Base-by-base conservation (phyloP, 2,888 invertebrate genomes). In the Meiosimyza platycephala region DNA sequence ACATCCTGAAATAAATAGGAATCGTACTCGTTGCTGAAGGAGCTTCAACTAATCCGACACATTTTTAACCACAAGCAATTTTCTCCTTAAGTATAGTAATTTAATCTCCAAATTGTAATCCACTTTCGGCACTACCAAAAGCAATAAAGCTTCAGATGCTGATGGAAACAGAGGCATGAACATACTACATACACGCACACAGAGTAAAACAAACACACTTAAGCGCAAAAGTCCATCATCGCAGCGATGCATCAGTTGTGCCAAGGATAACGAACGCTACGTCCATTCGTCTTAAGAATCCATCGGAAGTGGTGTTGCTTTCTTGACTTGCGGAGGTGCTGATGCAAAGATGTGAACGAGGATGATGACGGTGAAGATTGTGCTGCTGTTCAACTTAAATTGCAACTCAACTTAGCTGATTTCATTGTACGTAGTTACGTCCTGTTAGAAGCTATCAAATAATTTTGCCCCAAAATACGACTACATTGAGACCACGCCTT, bases 61-160 rank as follows among this genome's bases (percentile, higher is more conserved):
- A 59, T 50, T 67, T 63, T 54, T 55, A 63, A 48, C 65, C 65
- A 65, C 71, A 33, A 71, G 65, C 65, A 59, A 71, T 65, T 65
- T 71, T 59, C 71, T 16, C 55, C 65, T 71, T 59, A 71, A 71
- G 65, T 71, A 59, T 40, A 72, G 66, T 62, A 59, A 72, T 59
- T 66, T 72, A 72, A 67, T 72, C 72, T 74, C 52, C 50, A 69
- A 52, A 57, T 60, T 70, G 59, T 78, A 78, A 74, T 72, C 73
- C 72, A 72, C 75, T 75, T 75, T 62, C 72, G 66, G 55, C 72
- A 72, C 66, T 62, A 54, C 65, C 65, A 65, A 28, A 47, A 65
- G 59, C 51, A 71, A 71, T 60, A 60, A 47, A 51, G 64, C 50
- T 22, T 22, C 50, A 28, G 52, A 48, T 33, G 63, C 16, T 63